Conservation (phyloP, 2,113 vertebrate genomes). For the Megaceryle torquata region DNA sequence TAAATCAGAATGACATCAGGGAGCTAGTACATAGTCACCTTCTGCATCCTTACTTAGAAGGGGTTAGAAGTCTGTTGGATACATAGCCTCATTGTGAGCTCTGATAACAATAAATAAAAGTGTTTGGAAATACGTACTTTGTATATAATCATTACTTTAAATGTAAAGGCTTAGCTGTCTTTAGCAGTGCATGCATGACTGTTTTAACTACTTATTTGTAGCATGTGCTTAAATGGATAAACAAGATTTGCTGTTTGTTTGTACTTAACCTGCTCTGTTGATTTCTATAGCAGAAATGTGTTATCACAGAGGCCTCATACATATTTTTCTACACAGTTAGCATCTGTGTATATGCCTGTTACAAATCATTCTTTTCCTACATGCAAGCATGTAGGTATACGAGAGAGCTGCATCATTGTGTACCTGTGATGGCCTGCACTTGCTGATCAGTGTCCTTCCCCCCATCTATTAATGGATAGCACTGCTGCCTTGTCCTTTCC, state of each 20-base stretch:
- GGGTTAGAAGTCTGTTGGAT: not conserved
- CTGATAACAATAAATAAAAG: not conserved
- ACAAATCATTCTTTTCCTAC: not conserved
- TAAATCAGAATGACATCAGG: not conserved
- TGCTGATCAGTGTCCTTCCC: not conserved
- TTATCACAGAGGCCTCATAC: not conserved
- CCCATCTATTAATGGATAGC: rapidly evolving
- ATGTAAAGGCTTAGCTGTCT: not conserved
- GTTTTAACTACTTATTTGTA: not conserved
- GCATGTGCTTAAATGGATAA: not conserved
- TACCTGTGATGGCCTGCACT: not conserved
- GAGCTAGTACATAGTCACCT: not conserved
- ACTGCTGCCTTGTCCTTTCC: not conserved
- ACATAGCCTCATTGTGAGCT: not conserved
- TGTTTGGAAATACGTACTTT: not conserved
- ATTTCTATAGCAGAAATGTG: not conserved
- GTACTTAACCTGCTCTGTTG: not conserved
- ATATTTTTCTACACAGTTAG: not conserved
- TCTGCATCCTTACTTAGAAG: not conserved
- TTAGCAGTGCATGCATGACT: not conserved
- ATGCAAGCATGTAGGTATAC: rapidly evolving
- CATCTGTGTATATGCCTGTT: not conserved
- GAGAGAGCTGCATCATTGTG: not conserved
- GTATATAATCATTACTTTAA: not conserved
- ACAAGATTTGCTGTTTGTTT: not conserved